Percentiles rank a stretch among this genome's conserved stretches.
phyloP scores from a whole-genome alignment of 2,113 vertebrate genomes.

The Pipra filicauda region DNA sequence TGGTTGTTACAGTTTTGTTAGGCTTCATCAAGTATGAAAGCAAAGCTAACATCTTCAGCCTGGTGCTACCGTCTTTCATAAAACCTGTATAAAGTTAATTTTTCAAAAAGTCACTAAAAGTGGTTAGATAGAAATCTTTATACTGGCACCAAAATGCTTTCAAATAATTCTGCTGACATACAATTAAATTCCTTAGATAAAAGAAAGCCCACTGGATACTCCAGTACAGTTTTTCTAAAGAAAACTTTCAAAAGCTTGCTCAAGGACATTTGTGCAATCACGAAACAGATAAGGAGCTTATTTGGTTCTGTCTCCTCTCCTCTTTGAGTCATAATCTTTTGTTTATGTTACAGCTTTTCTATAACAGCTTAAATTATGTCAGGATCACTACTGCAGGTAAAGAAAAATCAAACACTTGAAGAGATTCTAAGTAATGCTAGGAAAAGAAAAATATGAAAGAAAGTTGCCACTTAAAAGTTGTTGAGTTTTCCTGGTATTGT shows the following conservation, averaged over 20 bases:
- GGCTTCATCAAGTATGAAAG: background rate
- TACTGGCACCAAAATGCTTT: background rate
- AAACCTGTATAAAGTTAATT: background rate
- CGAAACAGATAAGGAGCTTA: background rate
- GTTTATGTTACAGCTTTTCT: background rate
- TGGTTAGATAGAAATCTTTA: background rate
- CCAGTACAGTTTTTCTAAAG: background rate
- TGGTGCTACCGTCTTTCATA: background rate
- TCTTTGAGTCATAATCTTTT: background rate
- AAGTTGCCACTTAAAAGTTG: accelerated
- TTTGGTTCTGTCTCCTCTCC: background rate
- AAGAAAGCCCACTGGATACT: background rate
- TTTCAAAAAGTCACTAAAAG: background rate
- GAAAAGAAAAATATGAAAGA: background rate
- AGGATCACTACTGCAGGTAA: background rate
- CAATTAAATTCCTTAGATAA: background rate
- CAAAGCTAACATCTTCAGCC: background rate
- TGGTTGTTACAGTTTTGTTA: background rate
- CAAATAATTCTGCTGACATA: background rate
- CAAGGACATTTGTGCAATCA: background rate
- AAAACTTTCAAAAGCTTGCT: background rate
- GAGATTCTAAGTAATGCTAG: background rate
- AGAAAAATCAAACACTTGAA: background rate
- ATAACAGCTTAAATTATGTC: background rate
- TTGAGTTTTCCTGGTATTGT: background rate